These are phyloP conservation scores for Sphaeramia orbicularis DNA, from an alignment of 2,797 vertebrate species.

Conservation along the genomic window DNA sequence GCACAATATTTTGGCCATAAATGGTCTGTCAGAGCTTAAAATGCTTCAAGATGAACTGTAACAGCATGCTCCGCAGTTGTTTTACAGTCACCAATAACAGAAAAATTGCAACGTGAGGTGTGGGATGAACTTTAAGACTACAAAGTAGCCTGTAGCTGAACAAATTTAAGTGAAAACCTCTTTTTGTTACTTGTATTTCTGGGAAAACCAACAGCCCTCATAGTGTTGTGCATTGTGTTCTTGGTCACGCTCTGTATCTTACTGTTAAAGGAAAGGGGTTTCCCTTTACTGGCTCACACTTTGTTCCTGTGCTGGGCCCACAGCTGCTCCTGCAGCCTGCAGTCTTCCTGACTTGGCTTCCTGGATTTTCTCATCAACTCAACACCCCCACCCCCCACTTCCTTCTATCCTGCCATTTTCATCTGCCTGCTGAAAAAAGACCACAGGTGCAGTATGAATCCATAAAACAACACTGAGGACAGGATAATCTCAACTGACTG, in stretches of 20 bases:
- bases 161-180: neutral
- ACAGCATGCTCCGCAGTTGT: neutral
- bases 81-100: neutral
- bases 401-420: conserved; percentile 15
- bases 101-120: no score
- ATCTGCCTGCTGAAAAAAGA: conserved; percentile 25
- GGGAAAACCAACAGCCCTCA: neutral
- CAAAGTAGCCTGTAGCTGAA: no score
- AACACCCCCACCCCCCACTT: conserved; percentile 12
- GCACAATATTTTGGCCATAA: neutral
- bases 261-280: conserved; percentile 45
- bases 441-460: conserved; percentile 18
- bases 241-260: conserved; percentile 13
- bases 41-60: neutral
- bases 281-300: conserved; percentile 34
- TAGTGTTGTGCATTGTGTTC: conserved; percentile 4
- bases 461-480: conserved; percentile 2
- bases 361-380: conserved; percentile 57
- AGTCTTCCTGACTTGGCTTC: conserved; percentile 70
- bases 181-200: conserved; percentile 1
- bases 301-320: conserved; percentile 4
- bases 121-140: no score
- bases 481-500: neutral
- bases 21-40: neutral
- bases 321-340: conserved; percentile 59